Percentiles rank a stretch among this genome's conserved stretches.
Conservation (phyloP, 1,140 invertebrate species). For the Apis florea region DNA sequence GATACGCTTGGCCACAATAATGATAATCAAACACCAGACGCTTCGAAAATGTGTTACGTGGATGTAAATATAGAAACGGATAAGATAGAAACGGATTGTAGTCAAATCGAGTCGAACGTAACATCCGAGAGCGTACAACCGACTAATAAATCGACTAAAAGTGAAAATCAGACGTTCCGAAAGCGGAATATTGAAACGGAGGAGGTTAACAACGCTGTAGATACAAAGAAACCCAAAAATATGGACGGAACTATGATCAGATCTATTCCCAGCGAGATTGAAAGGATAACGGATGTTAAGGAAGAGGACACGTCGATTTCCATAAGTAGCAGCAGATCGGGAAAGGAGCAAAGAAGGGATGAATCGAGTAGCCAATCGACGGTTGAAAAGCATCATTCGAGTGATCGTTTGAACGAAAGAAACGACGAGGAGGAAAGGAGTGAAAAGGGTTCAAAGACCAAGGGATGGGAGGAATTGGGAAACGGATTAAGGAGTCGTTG, state of each 20-base stretch:
- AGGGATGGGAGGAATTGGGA: neutral
- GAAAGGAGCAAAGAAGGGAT: neutral
- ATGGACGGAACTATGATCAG: no score
- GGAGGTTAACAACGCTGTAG: neutral
- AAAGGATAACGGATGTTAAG: neutral
- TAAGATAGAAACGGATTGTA: conserved; percentile 17
- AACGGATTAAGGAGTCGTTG: neutral
- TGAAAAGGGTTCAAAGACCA: neutral
- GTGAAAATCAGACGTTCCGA: neutral
- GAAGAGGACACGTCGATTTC: neutral
- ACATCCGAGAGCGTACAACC: neutral
- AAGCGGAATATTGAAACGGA: conserved; percentile 1
- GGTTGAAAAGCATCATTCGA: neutral
- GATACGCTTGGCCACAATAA: conserved; percentile 73
- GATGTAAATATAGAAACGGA: conserved; percentile 64
- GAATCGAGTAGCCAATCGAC: neutral
- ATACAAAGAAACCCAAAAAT: neutral
- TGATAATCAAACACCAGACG: conserved; percentile 62
- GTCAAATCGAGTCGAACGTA: neutral
- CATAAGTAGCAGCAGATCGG: neutral
- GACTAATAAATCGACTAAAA: no score
- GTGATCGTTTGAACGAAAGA: neutral
- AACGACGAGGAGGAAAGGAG: neutral
- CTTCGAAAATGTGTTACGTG: conserved; percentile 67
- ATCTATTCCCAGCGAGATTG: no score